A percentile compares a stretch with the other conserved stretches of the same genome.
Evolutionary conservation across 2,888 invertebrate genomes (phyloP).

Genomic region (Idaea biselata): DNA sequence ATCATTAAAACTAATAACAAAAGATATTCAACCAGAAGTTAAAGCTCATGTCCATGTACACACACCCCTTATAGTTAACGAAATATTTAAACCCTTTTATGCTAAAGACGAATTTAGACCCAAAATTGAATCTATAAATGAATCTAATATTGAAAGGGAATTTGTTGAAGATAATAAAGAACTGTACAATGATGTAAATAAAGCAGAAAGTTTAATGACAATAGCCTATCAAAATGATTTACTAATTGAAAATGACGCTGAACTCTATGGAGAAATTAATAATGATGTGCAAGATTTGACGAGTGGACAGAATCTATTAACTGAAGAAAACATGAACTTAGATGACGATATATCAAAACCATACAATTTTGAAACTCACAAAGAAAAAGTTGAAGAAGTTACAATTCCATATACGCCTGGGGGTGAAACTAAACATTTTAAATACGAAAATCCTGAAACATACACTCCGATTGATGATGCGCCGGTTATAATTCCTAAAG

Average conservation of each 20-base stretch:
- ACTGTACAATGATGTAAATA: conserved; percentile 11
- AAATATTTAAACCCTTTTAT: conserved; percentile 40
- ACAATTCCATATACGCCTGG: conserved; percentile 11
- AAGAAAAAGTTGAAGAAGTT: conserved; percentile 6
- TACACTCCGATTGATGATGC: not conserved
- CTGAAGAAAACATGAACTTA: not conserved
- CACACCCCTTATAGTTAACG: conserved; percentile 52
- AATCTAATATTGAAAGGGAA: not conserved
- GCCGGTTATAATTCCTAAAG: conserved; percentile 11
- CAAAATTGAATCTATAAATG: not conserved
- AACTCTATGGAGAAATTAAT: not conserved
- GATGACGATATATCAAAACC: not conserved
- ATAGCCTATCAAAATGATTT: not conserved
- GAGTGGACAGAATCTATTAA: not conserved
- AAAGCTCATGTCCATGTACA: conserved; percentile 19
- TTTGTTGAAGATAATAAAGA: conserved; percentile 13
- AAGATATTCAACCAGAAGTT: conserved; percentile 17
- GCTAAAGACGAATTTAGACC: not conserved
- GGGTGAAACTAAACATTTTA: conserved; percentile 4
- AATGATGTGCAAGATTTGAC: not conserved
- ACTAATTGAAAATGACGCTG: conserved; percentile 5
- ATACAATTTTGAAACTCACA: not conserved
- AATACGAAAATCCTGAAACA: conserved; percentile 2
- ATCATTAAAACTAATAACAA: conserved; percentile 23
- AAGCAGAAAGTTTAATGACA: conserved; percentile 16